These are phyloP conservation scores for Nansenia antarctica DNA, from an alignment of 2,113 vertebrate species.

Conservation along the genomic window DNA sequence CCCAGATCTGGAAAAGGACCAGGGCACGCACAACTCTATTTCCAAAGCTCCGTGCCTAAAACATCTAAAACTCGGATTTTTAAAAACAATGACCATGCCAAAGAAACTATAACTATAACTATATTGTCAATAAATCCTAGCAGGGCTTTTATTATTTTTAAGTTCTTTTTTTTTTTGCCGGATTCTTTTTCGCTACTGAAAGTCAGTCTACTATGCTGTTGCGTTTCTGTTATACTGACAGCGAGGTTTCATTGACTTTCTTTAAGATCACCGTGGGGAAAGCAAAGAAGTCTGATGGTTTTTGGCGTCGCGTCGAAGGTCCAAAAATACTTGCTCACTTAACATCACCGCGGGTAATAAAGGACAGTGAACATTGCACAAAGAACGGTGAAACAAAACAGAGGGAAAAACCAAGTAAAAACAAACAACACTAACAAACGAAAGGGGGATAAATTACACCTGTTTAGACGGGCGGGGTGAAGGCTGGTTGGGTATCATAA, in stretches of 20 bases:
- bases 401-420: conserved; percentile 42
- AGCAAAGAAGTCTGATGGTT: conserved; percentile 60
- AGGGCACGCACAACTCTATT: conserved; percentile 45
- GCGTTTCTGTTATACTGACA: conserved; percentile 57
- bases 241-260: conserved; percentile 52
- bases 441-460: conserved; percentile 55
- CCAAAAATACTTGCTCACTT: conserved; percentile 64
- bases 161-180: conserved; percentile 20
- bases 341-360: conserved; percentile 52
- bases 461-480: conserved; percentile 47
- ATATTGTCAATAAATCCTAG: conserved; percentile 70
- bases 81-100: conserved; percentile 70
- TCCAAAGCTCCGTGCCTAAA: conserved; percentile 76
- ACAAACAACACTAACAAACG: conserved; percentile 46
- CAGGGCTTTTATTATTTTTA: conserved; percentile 42
- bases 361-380: conserved; percentile 6
- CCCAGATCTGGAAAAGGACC: conserved; percentile 54
- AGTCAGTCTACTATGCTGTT: conserved; percentile 52
- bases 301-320: conserved; percentile 46
- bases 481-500: conserved; percentile 45
- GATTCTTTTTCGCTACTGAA: conserved; percentile 61
- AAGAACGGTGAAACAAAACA: conserved; percentile 25
- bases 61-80: conserved; percentile 72
- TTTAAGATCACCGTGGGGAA: conserved; percentile 47
- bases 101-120: conserved; percentile 72